Percentiles rank a stretch among this genome's conserved stretches.
Conservation (phyloP, 2,797 vertebrate genomes). For the Hydrocynus forskahlii region DNA sequence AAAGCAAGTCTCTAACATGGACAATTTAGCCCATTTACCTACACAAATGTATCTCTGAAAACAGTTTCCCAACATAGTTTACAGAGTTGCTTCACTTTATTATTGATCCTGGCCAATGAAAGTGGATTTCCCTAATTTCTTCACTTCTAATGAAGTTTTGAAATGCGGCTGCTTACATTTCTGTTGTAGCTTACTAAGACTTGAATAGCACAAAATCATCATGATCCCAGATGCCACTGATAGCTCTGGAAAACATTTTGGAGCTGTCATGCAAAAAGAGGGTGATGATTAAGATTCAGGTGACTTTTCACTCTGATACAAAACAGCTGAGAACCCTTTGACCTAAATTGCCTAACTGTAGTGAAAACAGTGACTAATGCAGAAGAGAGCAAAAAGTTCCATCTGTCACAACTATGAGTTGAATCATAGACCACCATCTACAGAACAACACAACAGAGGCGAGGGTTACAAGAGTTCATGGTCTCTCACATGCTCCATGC, state of each 20-base stretch:
- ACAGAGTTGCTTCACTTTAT: neutral
- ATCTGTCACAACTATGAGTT: slow-evolving; percentile 36
- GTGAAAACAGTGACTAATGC: slow-evolving; percentile 52
- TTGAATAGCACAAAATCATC: slow-evolving; percentile 1
- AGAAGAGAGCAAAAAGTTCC: slow-evolving; percentile 23
- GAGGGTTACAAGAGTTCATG: slow-evolving; percentile 51
- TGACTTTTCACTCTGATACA: slow-evolving; percentile 35
- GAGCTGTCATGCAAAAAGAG: neutral
- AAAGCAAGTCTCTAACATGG: neutral
- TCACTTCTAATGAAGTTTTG: neutral
- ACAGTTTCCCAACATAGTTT: neutral
- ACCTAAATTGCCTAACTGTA: slow-evolving; percentile 43
- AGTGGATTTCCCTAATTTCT: neutral
- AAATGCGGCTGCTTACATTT: neutral
- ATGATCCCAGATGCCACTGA: neutral
- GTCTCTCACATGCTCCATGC: neutral
- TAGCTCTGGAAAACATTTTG: neutral
- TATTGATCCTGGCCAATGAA: neutral
- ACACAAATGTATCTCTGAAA: neutral
- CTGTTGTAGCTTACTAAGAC: neutral
- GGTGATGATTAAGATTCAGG: slow-evolving; percentile 33
- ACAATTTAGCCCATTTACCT: neutral
- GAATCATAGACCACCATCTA: slow-evolving; percentile 49
- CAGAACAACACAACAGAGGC: slow-evolving; percentile 32
- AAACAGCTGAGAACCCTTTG: slow-evolving; percentile 53